Conservation (phyloP, 2,888 invertebrate species). For the Eutolmus rufibarbis region DNA sequence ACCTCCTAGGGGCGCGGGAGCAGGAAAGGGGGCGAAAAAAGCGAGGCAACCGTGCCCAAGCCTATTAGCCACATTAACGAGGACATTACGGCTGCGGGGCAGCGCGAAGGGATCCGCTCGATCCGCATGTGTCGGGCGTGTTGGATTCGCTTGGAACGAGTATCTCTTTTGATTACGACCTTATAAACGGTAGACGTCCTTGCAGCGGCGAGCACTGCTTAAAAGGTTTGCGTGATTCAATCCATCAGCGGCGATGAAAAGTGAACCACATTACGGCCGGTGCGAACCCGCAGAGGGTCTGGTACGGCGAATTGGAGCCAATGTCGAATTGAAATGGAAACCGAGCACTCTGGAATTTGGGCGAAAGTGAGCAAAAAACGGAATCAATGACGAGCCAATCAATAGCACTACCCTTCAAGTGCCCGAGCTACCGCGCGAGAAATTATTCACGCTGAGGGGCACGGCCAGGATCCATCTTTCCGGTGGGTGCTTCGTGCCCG, state of each 20-base stretch:
- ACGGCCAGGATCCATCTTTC: not conserved
- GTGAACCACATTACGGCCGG: slow-evolving; percentile 33
- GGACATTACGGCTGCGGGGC: slow-evolving; percentile 12
- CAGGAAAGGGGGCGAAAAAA: not conserved
- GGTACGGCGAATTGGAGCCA: slow-evolving; percentile 33
- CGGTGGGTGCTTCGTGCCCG: not conserved
- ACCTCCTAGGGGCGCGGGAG: not conserved
- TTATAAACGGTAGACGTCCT: slow-evolving; percentile 30
- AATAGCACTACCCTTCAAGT: slow-evolving; percentile 5
- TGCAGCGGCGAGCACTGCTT: not conserved
- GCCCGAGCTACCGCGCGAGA: not conserved
- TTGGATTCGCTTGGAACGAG: not conserved
- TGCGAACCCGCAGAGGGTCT: slow-evolving; percentile 9
- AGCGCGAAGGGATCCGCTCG: not conserved
- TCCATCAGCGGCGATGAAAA: slow-evolving; percentile 38
- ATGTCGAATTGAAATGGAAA: slow-evolving; percentile 24
- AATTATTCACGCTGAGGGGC: not conserved
- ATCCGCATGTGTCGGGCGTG: slow-evolving; percentile 2
- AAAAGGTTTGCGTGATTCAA: slow-evolving; percentile 27
- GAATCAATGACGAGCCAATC: slow-evolving; percentile 28
- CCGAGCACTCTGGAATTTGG: not conserved
- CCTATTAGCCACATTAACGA: slow-evolving; percentile 41
- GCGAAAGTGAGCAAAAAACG: slow-evolving; percentile 11
- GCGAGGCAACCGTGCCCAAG: slow-evolving; percentile 31
- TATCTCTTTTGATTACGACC: slow-evolving; percentile 35